A percentile compares a stretch with the other conserved stretches of the same genome.
These are phyloP conservation scores for Bufo bufo DNA, from an alignment of 2,113 vertebrate species.

Conservation along the genomic window DNA sequence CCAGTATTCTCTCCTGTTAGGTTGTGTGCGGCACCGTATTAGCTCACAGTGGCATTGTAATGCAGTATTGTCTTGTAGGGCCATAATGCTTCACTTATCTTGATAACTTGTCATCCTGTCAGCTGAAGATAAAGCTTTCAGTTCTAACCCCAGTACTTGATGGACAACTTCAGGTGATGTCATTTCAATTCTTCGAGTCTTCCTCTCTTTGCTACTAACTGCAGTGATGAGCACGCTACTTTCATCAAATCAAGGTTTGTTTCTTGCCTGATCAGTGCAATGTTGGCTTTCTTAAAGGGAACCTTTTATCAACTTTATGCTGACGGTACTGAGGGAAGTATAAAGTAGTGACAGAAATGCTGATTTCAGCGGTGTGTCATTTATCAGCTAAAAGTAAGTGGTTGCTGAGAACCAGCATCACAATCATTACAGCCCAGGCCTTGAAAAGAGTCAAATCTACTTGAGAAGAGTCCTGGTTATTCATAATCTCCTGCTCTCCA, in stretches of 20 bases:
- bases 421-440: too few species aligned
- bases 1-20: not conserved
- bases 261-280: too few species aligned
- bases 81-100: slow-evolving; percentile 3
- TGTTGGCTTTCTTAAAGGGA: too few species aligned
- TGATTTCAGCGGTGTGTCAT: too few species aligned
- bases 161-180: not conserved
- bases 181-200: not conserved
- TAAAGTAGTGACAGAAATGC: too few species aligned
- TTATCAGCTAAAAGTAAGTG: too few species aligned
- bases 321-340: too few species aligned
- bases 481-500: too few species aligned
- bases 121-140: not conserved
- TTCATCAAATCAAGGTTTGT: not conserved
- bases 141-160: not conserved
- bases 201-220: not conserved
- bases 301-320: too few species aligned
- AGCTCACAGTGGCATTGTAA: not conserved
- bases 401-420: too few species aligned
- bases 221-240: not conserved
- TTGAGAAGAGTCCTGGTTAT: too few species aligned
- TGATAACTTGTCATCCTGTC: not conserved
- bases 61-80: not conserved
- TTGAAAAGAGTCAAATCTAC: too few species aligned
- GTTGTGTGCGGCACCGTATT: not conserved